phyloP scores from a whole-genome alignment of 1,140 invertebrate species.

The Ladona fulva region DNA sequence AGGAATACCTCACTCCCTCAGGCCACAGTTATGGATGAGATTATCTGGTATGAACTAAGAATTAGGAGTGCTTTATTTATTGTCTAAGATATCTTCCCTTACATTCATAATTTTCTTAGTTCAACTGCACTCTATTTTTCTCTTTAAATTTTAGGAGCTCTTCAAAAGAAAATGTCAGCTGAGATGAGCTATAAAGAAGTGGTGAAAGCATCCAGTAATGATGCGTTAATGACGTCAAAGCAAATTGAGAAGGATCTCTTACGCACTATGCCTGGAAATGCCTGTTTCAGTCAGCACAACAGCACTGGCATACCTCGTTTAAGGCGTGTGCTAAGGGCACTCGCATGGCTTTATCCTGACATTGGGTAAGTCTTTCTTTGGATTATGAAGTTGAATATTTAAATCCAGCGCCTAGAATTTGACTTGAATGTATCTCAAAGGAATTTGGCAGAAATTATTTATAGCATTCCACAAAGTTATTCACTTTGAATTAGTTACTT shows the following conservation, averaged over 20 bases:
- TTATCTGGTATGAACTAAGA: constrained; percentile 62
- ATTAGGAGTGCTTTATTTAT: not conserved
- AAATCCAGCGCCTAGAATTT: too few species aligned
- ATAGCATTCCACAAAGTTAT: not conserved
- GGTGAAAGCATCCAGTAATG: constrained; percentile 85
- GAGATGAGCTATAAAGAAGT: constrained; percentile 91
- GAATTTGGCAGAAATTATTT: too few species aligned
- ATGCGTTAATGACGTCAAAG: constrained; percentile 88
- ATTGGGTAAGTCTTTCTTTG: constrained; percentile 58
- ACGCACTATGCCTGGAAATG: constrained; percentile 93
- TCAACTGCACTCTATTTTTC: too few species aligned
- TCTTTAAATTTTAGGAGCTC: constrained; percentile 43
- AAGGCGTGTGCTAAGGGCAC: constrained; percentile 76
- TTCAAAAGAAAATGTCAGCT: constrained; percentile 73
- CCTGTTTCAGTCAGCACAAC: constrained; percentile 87
- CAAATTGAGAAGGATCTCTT: constrained; percentile 98
- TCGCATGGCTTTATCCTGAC: constrained; percentile 97
- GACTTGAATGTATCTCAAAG: too few species aligned
- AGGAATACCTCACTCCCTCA: constrained; percentile 91
- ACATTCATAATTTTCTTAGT: too few species aligned
- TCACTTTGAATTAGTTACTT: not conserved
- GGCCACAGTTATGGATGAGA: constrained; percentile 93
- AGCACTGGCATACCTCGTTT: constrained; percentile 87
- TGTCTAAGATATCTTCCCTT: constrained; percentile 3
- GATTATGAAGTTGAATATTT: too few species aligned